Base-by-base conservation (phyloP, 2,113 vertebrate genomes). In the Anolis carolinensis region DNA sequence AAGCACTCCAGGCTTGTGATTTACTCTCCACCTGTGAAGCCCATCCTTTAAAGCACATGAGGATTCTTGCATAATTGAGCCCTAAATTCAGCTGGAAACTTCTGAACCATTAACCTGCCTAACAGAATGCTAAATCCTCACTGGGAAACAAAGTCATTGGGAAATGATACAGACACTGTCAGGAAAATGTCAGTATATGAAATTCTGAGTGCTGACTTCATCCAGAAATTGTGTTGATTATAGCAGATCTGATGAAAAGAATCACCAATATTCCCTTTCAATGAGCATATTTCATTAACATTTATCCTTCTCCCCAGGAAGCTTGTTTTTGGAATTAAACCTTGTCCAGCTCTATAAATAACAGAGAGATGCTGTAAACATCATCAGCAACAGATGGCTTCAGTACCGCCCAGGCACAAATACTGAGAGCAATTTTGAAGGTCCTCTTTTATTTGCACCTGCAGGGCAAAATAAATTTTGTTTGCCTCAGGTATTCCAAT, bases 131-230 rank as follows among this genome's bases (percentile, higher is more conserved):
- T 32, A 79, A 39, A 74, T 72, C 86, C 86, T 89, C 50, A 76
- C 50, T 18, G 67, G 30, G 83, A 89, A 91, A 93, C 84, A 91
- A 90, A 87, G 72, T 8, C 1, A 62, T 86, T 93, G 87, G 77
- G 81, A 92, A 88, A 36, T 79, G 27, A 86, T 80, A 83, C 2
- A 89, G 78, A 86, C 82, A n/a, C 79, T 89, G 44, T 85, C 87
- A 91, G 76, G 84, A 74, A 92, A 95, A 93, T 88, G 85, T 89
- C 93, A 92, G 50, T 89, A 81, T 90, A 36, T 81, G 76, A 81
- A 77, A 86, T 3, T 27, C 21, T 84, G 91, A 93, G 90, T 72
- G 86, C 77, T 92, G 44, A 27, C 86, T 93, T 89, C 90, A 79
- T 23, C 32, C 76, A 71, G 86, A 94, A 85, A 86, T 21, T 65